Conservation (phyloP, 2,113 vertebrate genomes). For the Vulpes vulpes region DNA sequence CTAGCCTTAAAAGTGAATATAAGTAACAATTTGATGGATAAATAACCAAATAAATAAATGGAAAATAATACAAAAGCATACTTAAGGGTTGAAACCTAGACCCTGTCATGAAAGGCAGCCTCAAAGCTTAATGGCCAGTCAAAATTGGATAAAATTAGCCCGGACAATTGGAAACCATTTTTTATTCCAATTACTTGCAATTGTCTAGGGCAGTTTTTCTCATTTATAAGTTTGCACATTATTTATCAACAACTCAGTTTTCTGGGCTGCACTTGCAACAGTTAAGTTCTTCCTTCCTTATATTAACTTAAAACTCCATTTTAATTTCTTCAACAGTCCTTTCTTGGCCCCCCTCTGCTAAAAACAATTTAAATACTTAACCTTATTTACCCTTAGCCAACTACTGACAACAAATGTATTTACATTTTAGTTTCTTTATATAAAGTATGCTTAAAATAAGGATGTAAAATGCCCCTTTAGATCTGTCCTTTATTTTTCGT, state of each 20-base stretch:
- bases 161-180: neutral
- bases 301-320: neutral
- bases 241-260: slow-evolving; percentile 21
- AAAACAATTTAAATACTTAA: slow-evolving; percentile 30
- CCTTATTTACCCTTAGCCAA: neutral
- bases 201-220: neutral
- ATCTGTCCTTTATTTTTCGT: neutral
- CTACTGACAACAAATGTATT: slow-evolving; percentile 18
- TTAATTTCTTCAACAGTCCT: slow-evolving; percentile 2
- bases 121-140: neutral
- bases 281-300: neutral
- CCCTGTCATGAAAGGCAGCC: neutral
- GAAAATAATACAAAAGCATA: neutral
- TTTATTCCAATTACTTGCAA: neutral
- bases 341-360: neutral
- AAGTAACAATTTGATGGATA: neutral
- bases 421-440: neutral
- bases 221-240: neutral
- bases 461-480: neutral
- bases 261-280: neutral
- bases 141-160: neutral
- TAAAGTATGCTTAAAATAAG: neutral
- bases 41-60: neutral
- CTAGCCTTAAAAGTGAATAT: neutral
- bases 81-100: neutral